A percentile compares a stretch with the other conserved stretches of the same genome.
phyloP scores from a whole-genome alignment of 2,113 vertebrate species.

The Lipophrys pholis region DNA sequence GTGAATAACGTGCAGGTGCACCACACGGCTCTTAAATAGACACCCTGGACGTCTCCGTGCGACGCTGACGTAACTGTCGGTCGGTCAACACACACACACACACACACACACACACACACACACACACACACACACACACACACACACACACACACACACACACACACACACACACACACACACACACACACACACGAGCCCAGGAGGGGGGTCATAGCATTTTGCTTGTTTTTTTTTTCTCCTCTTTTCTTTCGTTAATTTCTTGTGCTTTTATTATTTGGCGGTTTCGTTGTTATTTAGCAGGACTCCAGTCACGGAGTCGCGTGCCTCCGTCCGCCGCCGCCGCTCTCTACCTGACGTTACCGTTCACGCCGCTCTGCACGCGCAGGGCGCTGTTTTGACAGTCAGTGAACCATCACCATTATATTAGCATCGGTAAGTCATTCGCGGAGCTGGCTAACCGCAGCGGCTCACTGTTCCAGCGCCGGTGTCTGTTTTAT shows the following conservation, averaged over 20 bases:
- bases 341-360: conserved; percentile 25
- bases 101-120: conserved; percentile 52
- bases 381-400: conserved; percentile 81
- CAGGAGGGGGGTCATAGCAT: conserved; percentile 62
- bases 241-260: conserved; percentile 77
- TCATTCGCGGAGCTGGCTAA: conserved; percentile 48
- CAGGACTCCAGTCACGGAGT: neutral
- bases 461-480: too few species aligned
- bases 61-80: conserved; percentile 70
- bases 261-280: conserved; percentile 70
- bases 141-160: too few species aligned
- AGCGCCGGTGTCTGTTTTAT: neutral
- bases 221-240: conserved; percentile 42
- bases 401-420: conserved; percentile 77
- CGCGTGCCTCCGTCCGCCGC: conserved; percentile 6
- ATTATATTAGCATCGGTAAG: conserved; percentile 76
- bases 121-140: conserved; percentile 34
- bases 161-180: conserved; percentile 2
- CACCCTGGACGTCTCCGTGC: conserved; percentile 10
- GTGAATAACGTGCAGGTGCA: too few species aligned
- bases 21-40: too few species aligned
- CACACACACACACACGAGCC: conserved; percentile 62
- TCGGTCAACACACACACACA: too few species aligned
- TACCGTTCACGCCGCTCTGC: conserved; percentile 55
- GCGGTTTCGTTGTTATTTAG: conserved; percentile 40